phyloP scores from a whole-genome alignment of 1,140 invertebrate species.

The Diachasma alloeum region DNA sequence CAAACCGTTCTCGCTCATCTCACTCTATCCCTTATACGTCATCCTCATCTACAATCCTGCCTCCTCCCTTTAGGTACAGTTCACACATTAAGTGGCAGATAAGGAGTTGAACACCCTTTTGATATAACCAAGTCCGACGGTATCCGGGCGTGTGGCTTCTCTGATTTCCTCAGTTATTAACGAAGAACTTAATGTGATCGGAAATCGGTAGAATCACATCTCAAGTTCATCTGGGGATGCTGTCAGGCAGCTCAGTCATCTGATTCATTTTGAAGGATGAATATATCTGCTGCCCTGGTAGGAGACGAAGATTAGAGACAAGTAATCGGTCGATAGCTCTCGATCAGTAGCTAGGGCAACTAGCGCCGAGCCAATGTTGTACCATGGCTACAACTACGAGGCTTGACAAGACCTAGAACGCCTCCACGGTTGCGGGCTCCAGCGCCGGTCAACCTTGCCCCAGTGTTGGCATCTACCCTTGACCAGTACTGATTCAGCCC shows the following conservation, averaged over 20 bases:
- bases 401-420: too few relatives aligned
- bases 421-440: too few relatives aligned
- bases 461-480: too few relatives aligned
- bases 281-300: too few relatives aligned
- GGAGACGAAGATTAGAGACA: too few relatives aligned
- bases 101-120: conserved; percentile 33
- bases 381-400: too few relatives aligned
- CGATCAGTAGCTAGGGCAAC: too few relatives aligned
- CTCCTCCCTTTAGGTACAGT: conserved; percentile 13
- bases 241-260: neutral
- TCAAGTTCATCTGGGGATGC: neutral
- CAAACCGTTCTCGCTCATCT: neutral
- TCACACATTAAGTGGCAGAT: conserved; percentile 37
- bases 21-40: conserved; percentile 22
- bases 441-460: too few relatives aligned
- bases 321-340: too few relatives aligned
- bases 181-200: neutral
- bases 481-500: too few relatives aligned
- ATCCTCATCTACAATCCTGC: neutral
- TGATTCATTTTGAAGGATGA: neutral
- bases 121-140: conserved; percentile 9
- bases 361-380: too few relatives aligned
- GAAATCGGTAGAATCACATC: neutral
- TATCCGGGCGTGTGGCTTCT: conserved; percentile 23
- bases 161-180: conserved; percentile 19